Percentiles rank a stretch among this genome's conserved stretches.
These are phyloP conservation scores for Polydrusus cervinus DNA, from an alignment of 2,888 invertebrate species.

Conservation along the genomic window DNA sequence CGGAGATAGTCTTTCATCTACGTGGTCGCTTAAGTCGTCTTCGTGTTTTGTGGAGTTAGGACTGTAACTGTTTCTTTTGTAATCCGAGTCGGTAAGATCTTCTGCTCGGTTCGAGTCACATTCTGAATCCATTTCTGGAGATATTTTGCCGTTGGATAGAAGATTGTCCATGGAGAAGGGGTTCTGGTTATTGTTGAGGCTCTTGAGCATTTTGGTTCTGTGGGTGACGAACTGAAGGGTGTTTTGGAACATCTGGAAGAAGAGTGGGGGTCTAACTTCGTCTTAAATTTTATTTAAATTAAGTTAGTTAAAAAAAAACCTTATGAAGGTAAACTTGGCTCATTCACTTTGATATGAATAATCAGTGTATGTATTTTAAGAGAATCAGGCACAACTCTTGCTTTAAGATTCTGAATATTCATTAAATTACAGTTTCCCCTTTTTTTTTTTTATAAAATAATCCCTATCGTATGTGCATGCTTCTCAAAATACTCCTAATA, in stretches of 20 bases:
- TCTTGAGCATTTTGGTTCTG: slow-evolving; percentile 69
- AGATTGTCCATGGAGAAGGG: slow-evolving; percentile 71
- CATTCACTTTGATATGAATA: too few relatives aligned
- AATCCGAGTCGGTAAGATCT: slow-evolving; percentile 54
- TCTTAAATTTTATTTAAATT: too few relatives aligned
- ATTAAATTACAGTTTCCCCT: too few relatives aligned
- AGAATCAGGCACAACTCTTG: too few relatives aligned
- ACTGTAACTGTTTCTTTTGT: slow-evolving; percentile 55
- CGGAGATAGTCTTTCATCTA: slow-evolving; percentile 64
- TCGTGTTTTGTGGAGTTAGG: slow-evolving; percentile 54
- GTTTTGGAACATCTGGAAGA: slow-evolving; percentile 66
- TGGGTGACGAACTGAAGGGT: slow-evolving; percentile 65
- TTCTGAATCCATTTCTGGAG: slow-evolving; percentile 63
- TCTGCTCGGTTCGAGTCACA: slow-evolving; percentile 49
- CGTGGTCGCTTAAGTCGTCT: slow-evolving; percentile 59
- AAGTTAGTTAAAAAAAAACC: too few relatives aligned
- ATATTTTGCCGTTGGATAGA: slow-evolving; percentile 67
- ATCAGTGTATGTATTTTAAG: too few relatives aligned
- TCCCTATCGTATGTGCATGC: too few relatives aligned
- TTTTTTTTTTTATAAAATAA: too few relatives aligned
- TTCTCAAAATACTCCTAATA: too few relatives aligned
- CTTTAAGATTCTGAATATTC: too few relatives aligned
- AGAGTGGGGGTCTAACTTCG: too few relatives aligned
- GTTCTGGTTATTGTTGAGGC: slow-evolving; percentile 67
- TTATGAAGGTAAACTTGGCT: too few relatives aligned